Evolutionary conservation across 2,888 invertebrate species (phyloP), one percentile per base, ranked within the genome.

Genomic region (Callinectes sapidus): DNA sequence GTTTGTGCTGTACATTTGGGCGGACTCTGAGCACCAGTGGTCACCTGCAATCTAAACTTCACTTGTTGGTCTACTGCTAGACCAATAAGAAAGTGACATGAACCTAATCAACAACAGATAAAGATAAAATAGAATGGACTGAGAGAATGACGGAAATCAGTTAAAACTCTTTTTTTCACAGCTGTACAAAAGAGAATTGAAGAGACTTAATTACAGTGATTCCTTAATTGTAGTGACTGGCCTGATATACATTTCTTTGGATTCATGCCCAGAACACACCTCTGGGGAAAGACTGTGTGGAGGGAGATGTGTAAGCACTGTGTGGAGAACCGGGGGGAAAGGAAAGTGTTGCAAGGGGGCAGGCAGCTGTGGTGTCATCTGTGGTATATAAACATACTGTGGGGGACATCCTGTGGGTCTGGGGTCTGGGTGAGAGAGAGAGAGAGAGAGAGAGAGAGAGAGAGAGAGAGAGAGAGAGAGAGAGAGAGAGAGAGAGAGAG

Each of bases 61-160:
- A 90, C 92, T 90, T 90, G 90, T 90, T 92, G 92, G 90, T 92
- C 92, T 92, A 92, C 92, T 71, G 54, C 88, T 90, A 92, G 92
- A 92, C 88, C 92, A 92, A 92, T 90, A 90, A 90, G 92, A 92
- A 92, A 90, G 92, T 92, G 87, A 90, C 81, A 54, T 81, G 89
- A 89, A 66, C 48, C n/a, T 89, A 92, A 91, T 61, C 48, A 48
- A 48, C 48, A 48, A 71, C 89, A 81, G 54, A 42, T 81, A 55
- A 35, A 91, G 10, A 89, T 77, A 89, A 35, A 81, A 77, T 81
- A 81, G 5, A n/a, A 88, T 42, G 23, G 71, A 71, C 23, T n/a
- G 23, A 71, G 0, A 28, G n/a, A 91, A 13, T 86, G 48, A 81
- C 81, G 54, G 28, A 81, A 86, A 39, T 54, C 23, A 23, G 88